Evolutionary conservation across 2,113 vertebrate genomes (phyloP).

Genomic region (Ictalurus furcatus): DNA sequence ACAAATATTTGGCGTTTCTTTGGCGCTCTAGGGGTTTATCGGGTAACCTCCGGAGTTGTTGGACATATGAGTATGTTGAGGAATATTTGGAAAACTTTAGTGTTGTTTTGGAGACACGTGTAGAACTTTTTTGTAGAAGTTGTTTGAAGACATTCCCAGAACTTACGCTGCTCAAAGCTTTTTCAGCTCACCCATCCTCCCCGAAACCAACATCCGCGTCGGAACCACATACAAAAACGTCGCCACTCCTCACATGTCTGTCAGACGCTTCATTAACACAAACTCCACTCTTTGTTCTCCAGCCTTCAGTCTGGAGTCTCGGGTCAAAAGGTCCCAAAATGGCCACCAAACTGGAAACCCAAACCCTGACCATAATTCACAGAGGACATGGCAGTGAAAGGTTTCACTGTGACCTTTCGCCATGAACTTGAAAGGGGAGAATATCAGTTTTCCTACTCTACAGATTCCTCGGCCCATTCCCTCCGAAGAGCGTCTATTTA

Average conservation of each 20-base stretch:
- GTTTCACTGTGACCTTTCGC: background rate
- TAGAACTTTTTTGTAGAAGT: background rate
- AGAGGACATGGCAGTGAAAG: conserved; percentile 32
- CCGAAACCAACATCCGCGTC: background rate
- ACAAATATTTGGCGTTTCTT: background rate
- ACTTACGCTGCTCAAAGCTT: background rate
- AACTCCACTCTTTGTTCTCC: conserved; percentile 38
- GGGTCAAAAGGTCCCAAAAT: conserved; percentile 54
- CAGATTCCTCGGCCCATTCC: background rate
- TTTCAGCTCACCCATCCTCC: background rate
- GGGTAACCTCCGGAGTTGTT: background rate
- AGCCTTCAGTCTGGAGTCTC: conserved; percentile 45
- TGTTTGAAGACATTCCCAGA: background rate
- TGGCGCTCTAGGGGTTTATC: background rate
- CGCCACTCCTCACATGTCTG: background rate
- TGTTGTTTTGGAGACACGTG: background rate
- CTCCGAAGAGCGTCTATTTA: background rate
- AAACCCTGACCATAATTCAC: conserved; percentile 31
- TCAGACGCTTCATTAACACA: conserved; percentile 34
- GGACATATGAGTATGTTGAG: background rate
- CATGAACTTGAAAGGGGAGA: conserved; percentile 48
- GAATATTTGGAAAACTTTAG: background rate
- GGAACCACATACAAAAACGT: background rate
- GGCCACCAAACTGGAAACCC: conserved; percentile 42
- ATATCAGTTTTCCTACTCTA: conserved; percentile 18